Conservation (phyloP, 1,140 invertebrate genomes). For the Armadillidium nasatum region DNA sequence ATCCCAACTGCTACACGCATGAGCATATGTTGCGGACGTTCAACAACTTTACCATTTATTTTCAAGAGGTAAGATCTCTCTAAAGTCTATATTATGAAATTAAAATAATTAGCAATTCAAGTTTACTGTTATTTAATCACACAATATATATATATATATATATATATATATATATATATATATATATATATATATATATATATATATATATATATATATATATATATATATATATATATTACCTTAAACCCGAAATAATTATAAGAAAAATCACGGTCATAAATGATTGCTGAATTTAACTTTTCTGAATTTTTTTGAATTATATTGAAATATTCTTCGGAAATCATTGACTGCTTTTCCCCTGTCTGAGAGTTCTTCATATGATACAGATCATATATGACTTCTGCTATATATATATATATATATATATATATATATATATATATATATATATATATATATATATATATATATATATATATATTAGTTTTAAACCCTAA, state of each 20-base stretch:
- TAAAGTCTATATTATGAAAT: conserved; percentile 61
- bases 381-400: conserved; percentile 80
- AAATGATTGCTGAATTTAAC: conserved; percentile 93
- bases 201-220: no score
- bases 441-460: conserved; percentile 26
- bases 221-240: no score
- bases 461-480: conserved; percentile 18
- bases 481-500: no score
- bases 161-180: no score
- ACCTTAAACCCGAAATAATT: conserved; percentile 98
- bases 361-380: conserved; percentile 69
- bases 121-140: no score
- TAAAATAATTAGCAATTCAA: no score
- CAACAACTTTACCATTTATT: conserved; percentile 88
- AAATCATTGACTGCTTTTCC: conserved; percentile 72
- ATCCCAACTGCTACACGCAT: conserved; percentile 97
- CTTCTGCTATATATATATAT: conserved; percentile 60
- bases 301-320: conserved; percentile 80
- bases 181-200: no score
- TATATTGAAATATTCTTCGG: conserved; percentile 71
- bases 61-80: conserved; percentile 93
- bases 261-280: conserved; percentile 94
- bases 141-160: no score
- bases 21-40: conserved; percentile 96
- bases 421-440: conserved; percentile 22